Percentiles rank a stretch among this genome's conserved stretches.
phyloP scores from a whole-genome alignment of 2,888 invertebrate genomes.

The Polietes domitor region DNA sequence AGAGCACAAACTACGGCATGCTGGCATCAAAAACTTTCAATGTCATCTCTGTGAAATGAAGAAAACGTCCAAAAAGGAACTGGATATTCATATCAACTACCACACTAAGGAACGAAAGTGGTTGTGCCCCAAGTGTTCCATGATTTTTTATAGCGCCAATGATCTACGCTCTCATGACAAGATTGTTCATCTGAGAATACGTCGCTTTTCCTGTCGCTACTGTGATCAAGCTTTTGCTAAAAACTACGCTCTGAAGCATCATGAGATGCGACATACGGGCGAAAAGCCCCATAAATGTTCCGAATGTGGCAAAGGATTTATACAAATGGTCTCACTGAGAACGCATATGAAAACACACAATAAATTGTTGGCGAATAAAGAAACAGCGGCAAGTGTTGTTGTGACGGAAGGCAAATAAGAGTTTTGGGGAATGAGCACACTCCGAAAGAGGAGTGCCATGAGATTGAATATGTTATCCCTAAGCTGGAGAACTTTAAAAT shows the following conservation, averaged over 20 bases:
- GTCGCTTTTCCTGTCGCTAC: slow-evolving; percentile 69
- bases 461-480: too few species aligned
- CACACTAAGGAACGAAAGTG: slow-evolving; percentile 71
- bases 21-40: slow-evolving; percentile 70
- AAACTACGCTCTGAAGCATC: slow-evolving; percentile 68
- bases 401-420: too few species aligned
- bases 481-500: too few species aligned
- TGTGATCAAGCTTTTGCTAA: slow-evolving; percentile 73
- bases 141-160: slow-evolving; percentile 69
- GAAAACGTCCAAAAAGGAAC: slow-evolving; percentile 68
- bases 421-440: too few species aligned
- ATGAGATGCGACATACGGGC: slow-evolving; percentile 39
- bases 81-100: slow-evolving; percentile 71
- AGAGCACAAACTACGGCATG: slow-evolving; percentile 72
- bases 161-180: slow-evolving; percentile 71
- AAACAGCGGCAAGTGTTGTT: too few species aligned
- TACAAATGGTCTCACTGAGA: slow-evolving; percentile 53
- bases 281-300: slow-evolving; percentile 39
- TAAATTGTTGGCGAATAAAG: too few species aligned
- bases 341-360: slow-evolving; percentile 32
- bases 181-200: slow-evolving; percentile 71
- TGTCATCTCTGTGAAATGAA: slow-evolving; percentile 73
- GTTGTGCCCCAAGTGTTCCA: slow-evolving; percentile 70
- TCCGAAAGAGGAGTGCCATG: too few species aligned
- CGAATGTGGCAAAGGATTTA: slow-evolving; percentile 69